Evolutionary conservation across 64 coral and sea anemone genomes (phyloP), one percentile per base, ranked within the genome.

Genomic region (Stylophora pistillata): DNA sequence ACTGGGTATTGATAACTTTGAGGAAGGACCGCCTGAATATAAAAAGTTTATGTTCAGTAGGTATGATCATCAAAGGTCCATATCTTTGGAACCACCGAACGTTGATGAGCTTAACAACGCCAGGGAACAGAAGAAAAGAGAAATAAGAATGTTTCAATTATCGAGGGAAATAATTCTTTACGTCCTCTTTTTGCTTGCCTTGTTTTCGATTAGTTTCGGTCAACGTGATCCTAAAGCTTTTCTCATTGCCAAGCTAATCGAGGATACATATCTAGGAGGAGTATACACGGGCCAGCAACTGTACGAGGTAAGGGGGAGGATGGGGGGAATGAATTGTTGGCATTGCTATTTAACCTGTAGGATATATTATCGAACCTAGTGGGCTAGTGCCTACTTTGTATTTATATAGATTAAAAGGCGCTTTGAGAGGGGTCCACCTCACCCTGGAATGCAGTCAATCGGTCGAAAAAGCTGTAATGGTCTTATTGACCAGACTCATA

Each of bases 211-310:
- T 4, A 86, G 90, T 16, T 92, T 74, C 71, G 79, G 81, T 31
- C 90, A 92, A 33, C 90, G 90, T 58, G 90, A 92, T 92, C 90
- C 90, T 5, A 73, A 92, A 52, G 82, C 90, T 5, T 92, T 68
- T 72, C 53, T 65, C 56, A 47, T 92, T 18, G 82, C 90, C 54
- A 79, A 92, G 41, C 53, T 74, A n/a, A 60, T 92, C 0, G 85
- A 78, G 70, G 90, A 92, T 78, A 86, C 90, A 12, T 92, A 69
- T 72, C 74, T 92, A 5, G 90, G 83, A 41, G 90, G 90, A 27
- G 79, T 47, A 15, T 92, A 92, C 26, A 63, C 73, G 21, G 82
- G 90, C 20, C 74, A 86, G 27, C n/a, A 61, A 9, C 59, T 77
- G 11, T 78, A 71, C 23, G 34, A 92, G 90, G 90, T 92, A 78